Evolutionary conservation across 1,140 invertebrate genomes (phyloP).

Genomic region (Planococcus citri): DNA sequence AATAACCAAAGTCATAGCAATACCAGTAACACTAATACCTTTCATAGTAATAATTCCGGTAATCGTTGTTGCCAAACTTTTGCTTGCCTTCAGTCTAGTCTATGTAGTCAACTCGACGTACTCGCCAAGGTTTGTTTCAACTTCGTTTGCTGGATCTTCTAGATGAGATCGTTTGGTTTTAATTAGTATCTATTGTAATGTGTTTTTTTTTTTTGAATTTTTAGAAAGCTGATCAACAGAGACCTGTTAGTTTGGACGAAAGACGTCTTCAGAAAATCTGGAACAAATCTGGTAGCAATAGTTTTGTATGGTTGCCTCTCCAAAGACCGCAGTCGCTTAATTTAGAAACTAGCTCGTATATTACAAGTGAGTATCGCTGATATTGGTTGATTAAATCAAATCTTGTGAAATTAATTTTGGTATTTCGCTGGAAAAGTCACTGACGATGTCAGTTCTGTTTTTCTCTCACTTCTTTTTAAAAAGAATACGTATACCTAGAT

Average conservation of each 20-base stretch:
- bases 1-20: slow-evolving; percentile 15
- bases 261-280: not conserved
- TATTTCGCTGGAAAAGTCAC: no score
- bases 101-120: slow-evolving; percentile 12
- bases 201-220: slow-evolving; percentile 19
- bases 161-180: not conserved
- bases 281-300: slow-evolving; percentile 21
- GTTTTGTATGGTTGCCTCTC: slow-evolving; percentile 9
- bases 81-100: slow-evolving; percentile 16
- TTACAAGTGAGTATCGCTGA: not conserved
- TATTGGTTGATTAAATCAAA: no score
- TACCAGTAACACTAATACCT: not conserved
- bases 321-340: slow-evolving; percentile 29
- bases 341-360: slow-evolving; percentile 31
- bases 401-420: no score
- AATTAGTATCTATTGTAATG: not conserved
- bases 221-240: slow-evolving; percentile 21
- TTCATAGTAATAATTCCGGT: not conserved
- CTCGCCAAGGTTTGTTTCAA: slow-evolving; percentile 4
- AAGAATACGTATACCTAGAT: no score
- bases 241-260: slow-evolving; percentile 18
- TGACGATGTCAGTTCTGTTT: no score
- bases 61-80: not conserved
- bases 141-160: no score
- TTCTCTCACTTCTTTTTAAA: no score